Evolutionary conservation across 2,113 vertebrate genomes (phyloP).

Genomic region (Grantiella picta): DNA sequence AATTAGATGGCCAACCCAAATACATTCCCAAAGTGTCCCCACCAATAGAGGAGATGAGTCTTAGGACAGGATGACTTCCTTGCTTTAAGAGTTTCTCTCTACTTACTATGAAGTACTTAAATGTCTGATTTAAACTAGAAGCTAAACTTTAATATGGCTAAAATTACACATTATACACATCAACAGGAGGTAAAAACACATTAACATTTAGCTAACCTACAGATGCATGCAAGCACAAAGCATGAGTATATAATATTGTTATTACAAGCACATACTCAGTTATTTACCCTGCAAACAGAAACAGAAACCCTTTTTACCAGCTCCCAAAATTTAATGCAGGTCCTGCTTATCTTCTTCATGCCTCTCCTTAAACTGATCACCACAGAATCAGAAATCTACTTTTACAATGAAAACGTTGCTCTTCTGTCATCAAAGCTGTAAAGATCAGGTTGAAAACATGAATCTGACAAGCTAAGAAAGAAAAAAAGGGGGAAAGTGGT

Average conservation of each 20-base stretch:
- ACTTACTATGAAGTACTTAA: not conserved
- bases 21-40: not conserved
- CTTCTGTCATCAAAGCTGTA: not conserved
- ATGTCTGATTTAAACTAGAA: not conserved
- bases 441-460: slow-evolving; percentile 1
- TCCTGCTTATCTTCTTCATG: not conserved
- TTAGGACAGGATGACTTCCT: not conserved
- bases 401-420: not conserved
- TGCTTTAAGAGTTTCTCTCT: not conserved
- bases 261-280: not conserved
- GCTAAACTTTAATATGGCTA: not conserved
- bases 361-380: not conserved
- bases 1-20: not conserved
- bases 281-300: not conserved
- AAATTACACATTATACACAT: not conserved
- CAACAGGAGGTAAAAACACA: not conserved
- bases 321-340: not conserved
- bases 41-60: not conserved
- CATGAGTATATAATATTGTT: not conserved
- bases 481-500: not conserved
- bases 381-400: not conserved
- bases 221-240: not conserved
- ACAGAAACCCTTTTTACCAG: not conserved
- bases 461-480: not conserved
- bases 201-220: not conserved